phyloP scores from a whole-genome alignment of 2,888 invertebrate genomes.

The Stratiomys singularior region DNA sequence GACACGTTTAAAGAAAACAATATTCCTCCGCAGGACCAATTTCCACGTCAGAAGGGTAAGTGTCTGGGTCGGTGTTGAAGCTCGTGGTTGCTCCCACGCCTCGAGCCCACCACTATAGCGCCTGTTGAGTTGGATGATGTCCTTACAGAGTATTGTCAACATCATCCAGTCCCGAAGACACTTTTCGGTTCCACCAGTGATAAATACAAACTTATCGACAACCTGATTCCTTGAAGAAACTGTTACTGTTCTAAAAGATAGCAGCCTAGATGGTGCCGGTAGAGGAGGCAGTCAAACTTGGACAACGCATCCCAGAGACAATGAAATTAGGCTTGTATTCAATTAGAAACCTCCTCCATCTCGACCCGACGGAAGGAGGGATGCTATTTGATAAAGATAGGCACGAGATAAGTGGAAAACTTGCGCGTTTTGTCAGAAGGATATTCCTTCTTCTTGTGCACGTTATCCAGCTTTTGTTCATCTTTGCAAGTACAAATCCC shows the following conservation, averaged over 20 bases:
- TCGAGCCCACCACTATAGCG: too few relatives aligned
- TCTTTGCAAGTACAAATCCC: too few relatives aligned
- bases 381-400: background rate
- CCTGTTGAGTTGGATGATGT: too few relatives aligned
- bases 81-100: too few relatives aligned
- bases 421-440: background rate
- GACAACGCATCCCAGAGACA: background rate
- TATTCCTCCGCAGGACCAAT: background rate
- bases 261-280: too few relatives aligned
- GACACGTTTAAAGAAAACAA: background rate
- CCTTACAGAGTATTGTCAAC: too few relatives aligned
- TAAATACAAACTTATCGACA: too few relatives aligned
- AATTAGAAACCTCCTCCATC: background rate
- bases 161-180: too few relatives aligned
- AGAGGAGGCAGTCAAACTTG: too few relatives aligned
- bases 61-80: background rate
- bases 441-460: background rate
- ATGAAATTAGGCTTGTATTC: slow-evolving; percentile 11
- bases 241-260: too few relatives aligned
- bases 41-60: background rate
- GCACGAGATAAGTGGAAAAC: background rate
- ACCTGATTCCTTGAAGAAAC: too few relatives aligned
- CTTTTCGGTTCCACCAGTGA: too few relatives aligned
- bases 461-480: background rate
- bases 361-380: background rate